Evolutionary conservation across 2,113 vertebrate species (phyloP).

Genomic region (Lanius collurio): DNA sequence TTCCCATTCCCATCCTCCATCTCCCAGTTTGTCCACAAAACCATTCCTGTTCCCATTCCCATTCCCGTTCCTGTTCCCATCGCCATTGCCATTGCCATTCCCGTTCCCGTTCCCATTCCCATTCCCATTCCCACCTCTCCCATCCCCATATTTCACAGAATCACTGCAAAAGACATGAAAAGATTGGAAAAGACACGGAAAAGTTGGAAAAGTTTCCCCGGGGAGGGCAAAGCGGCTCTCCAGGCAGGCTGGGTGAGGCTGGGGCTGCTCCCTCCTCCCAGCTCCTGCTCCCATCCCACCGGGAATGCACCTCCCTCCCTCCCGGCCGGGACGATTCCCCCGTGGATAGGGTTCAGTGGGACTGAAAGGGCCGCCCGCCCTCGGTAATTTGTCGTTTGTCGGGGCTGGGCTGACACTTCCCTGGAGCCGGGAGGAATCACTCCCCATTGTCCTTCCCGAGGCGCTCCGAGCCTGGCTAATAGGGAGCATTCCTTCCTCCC

Average conservation of each 20-base stretch:
- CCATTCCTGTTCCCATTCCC: too few relatives aligned
- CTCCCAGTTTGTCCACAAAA: too few relatives aligned
- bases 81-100: too few relatives aligned
- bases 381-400: constrained; percentile 50
- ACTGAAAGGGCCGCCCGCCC: constrained; percentile 57
- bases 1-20: too few relatives aligned
- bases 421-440: constrained; percentile 53
- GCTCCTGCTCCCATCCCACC: neutral
- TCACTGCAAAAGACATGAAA: neutral
- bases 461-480: constrained; percentile 38
- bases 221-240: neutral
- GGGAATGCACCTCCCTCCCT: neutral
- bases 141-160: accelerated
- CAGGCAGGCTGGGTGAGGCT: neutral
- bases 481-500: constrained; percentile 56
- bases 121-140: neutral
- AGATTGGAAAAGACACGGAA: neutral
- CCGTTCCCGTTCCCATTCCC: neutral
- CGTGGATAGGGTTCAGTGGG: constrained; percentile 55
- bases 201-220: neutral
- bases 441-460: constrained; percentile 9
- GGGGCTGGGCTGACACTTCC: constrained; percentile 62
- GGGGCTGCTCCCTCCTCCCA: neutral
- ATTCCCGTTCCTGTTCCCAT: too few relatives aligned
- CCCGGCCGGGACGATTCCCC: constrained; percentile 21